Conservation (phyloP, 1,140 invertebrate genomes). For the Drosophila ogumai region DNA sequence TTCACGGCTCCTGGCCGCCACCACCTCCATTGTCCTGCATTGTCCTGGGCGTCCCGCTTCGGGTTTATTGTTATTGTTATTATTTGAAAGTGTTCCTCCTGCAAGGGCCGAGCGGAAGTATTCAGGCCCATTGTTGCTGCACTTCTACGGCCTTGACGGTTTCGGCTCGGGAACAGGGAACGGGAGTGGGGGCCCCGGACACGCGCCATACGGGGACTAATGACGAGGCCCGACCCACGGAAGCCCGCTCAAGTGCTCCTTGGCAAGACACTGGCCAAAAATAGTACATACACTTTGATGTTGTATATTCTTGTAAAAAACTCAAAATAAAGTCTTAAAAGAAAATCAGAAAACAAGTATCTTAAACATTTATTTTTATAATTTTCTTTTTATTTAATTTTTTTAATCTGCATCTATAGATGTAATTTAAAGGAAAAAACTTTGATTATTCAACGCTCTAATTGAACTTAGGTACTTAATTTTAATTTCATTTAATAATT, state of each 20-base stretch:
- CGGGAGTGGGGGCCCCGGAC: conserved; percentile 19
- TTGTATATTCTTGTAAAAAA: neutral
- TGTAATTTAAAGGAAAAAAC: too few relatives aligned
- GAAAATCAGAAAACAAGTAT: too few relatives aligned
- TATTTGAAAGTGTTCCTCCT: conserved; percentile 60
- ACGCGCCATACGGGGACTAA: conserved; percentile 61
- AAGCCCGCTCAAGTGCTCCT: conserved; percentile 71
- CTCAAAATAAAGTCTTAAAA: too few relatives aligned
- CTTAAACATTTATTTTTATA: too few relatives aligned
- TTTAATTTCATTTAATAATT: neutral
- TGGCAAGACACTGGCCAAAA: conserved; percentile 18
- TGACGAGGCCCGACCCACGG: conserved; percentile 61
- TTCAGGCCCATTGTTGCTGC: conserved; percentile 58
- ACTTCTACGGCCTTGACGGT: conserved; percentile 58
- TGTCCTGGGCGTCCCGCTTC: conserved; percentile 55
- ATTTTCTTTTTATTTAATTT: too few relatives aligned
- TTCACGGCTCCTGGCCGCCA: conserved; percentile 47
- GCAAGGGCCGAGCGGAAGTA: conserved; percentile 74
- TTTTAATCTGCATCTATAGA: too few relatives aligned
- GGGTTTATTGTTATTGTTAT: conserved; percentile 83
- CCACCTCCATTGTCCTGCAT: conserved; percentile 55
- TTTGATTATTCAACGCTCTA: too few relatives aligned
- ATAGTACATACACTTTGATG: rapidly evolving
- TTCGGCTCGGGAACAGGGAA: neutral
- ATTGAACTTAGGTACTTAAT: too few relatives aligned